phyloP scores from a whole-genome alignment of 2,797 vertebrate species.

The Euthynnus affinis region DNA sequence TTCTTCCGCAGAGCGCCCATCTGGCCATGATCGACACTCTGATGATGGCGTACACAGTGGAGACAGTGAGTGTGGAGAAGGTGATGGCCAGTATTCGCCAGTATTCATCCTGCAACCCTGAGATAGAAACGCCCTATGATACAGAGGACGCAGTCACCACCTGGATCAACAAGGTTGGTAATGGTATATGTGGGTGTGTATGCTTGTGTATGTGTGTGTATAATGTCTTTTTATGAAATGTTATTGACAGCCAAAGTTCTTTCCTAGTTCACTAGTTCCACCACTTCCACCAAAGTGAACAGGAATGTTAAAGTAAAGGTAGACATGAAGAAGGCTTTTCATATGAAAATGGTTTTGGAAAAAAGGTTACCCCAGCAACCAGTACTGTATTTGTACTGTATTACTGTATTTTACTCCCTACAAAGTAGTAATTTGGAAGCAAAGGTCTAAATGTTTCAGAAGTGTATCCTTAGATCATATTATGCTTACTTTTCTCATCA shows the following conservation, averaged over 20 bases:
- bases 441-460: too few species aligned
- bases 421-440: too few species aligned
- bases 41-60: conserved; percentile 96
- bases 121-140: conserved; percentile 93
- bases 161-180: conserved; percentile 97
- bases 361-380: too few species aligned
- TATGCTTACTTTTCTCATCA: too few species aligned
- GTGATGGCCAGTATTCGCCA: conserved; percentile 90
- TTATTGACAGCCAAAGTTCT: not conserved
- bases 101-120: conserved; percentile 89
- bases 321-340: too few species aligned
- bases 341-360: too few species aligned
- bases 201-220: not conserved
- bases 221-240: not conserved
- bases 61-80: conserved; percentile 93
- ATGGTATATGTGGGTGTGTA: not conserved
- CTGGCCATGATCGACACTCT: conserved; percentile 96
- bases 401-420: too few species aligned
- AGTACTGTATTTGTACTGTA: too few species aligned
- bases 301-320: not conserved
- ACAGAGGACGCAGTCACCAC: conserved; percentile 94
- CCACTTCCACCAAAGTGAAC: too few species aligned
- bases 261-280: not conserved
- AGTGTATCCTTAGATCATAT: too few species aligned
- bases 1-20: conserved; percentile 89